Base-by-base conservation (phyloP, 1,140 invertebrate genomes). In the Zaprionus kolodkinae region DNA sequence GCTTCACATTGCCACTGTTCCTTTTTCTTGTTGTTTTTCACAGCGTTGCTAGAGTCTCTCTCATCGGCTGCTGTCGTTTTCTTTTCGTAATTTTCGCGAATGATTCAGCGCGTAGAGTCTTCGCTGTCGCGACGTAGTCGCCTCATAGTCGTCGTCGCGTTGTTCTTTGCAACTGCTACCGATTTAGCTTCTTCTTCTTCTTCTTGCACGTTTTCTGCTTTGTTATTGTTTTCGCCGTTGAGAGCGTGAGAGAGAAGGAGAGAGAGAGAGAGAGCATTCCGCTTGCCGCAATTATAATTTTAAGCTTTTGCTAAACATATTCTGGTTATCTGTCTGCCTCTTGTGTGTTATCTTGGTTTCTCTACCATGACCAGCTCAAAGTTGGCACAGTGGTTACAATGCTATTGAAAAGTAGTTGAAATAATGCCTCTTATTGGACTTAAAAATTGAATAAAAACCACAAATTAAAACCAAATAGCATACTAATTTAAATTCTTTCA, bases 281-380 rank as follows among this genome's bases (percentile, higher is more conserved):
- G n/a, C 21, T 79, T 82, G 43, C 50, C 36, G 75, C 59, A 63
- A 78, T 74, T 71, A 72, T 70, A 72, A 62, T 72, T 80, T 83
- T 54, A 79, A 78, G 59, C 54, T 74, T 74, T 57, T 67, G 40
- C 62, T 76, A 33, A 30, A 60, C 43, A 69, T 80, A 77, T 77
- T 70, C 76, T 75, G 61, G 54, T 75, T 75, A 35, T 35, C 54
- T 65, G 65, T 77, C 38, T 72, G 73, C 57, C 57, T 67, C 52
- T 76, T 67, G 52, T 59, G 76, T 79, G 76, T 77, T 87, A 82
- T 82, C 72, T 72, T 72, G 61, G 66, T 69, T 48, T 82, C 60
- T 74, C 64, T 82, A 87, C 83, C 83, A 87, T 87, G 83, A 87
- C 83, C 83, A 87, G 79, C 83, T 82, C 83, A 87, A 87, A 87